A percentile compares a stretch with the other conserved stretches of the same genome.
phyloP scores from a whole-genome alignment of 2,888 invertebrate species.

The Drosophila diplacantha region DNA sequence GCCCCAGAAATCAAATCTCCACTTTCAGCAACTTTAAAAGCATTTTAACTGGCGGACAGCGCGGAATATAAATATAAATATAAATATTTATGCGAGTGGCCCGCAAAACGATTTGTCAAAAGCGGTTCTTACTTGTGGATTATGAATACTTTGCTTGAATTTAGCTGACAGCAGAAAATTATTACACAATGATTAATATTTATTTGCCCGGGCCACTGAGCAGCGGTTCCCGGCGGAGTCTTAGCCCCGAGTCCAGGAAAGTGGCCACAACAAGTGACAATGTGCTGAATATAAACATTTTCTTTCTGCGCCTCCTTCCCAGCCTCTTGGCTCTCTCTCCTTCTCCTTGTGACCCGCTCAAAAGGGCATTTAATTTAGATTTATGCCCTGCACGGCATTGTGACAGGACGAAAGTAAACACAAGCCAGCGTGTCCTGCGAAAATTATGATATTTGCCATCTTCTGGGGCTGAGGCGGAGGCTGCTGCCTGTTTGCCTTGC shows the following conservation, averaged over 20 bases:
- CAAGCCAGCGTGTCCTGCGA: constrained; percentile 53
- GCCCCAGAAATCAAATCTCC: constrained; percentile 41
- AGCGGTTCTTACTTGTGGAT: constrained; percentile 71
- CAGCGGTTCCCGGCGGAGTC: constrained; percentile 21
- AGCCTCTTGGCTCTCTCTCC: background rate
- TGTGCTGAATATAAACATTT: constrained; percentile 55
- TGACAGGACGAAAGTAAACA: constrained; percentile 59
- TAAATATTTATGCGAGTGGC: constrained; percentile 39
- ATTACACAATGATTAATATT: constrained; percentile 75
- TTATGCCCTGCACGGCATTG: constrained; percentile 65
- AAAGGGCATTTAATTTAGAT: constrained; percentile 74
- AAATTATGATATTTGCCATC: constrained; percentile 64
- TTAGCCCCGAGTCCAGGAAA: constrained; percentile 24
- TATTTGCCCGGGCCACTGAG: constrained; percentile 63
- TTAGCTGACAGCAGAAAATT: constrained; percentile 75
- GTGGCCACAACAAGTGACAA: constrained; percentile 60
- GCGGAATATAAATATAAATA: constrained; percentile 13
- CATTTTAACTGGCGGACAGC: constrained; percentile 31
- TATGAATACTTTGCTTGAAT: constrained; percentile 75
- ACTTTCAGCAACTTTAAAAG: constrained; percentile 44
- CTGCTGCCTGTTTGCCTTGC: constrained; percentile 24
- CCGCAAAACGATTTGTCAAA: constrained; percentile 73
- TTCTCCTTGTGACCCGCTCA: constrained; percentile 38
- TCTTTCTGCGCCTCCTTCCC: constrained; percentile 25
- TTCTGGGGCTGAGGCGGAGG: constrained; percentile 9